phyloP scores from a whole-genome alignment of 1,140 invertebrate genomes.

The Triops longicaudatus region DNA sequence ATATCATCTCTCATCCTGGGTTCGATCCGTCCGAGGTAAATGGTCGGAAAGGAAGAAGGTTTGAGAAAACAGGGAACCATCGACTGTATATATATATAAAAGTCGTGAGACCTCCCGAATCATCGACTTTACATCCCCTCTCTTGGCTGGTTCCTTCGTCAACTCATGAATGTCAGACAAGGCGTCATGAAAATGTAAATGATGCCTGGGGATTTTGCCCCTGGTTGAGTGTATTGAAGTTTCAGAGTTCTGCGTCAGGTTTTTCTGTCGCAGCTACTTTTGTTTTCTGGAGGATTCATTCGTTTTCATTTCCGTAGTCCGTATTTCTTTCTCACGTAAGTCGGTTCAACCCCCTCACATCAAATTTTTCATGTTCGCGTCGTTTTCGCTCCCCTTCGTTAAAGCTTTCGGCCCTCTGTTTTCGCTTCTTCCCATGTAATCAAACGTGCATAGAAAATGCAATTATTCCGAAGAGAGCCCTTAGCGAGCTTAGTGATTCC shows the following conservation, averaged over 20 bases:
- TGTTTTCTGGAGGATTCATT: not conserved
- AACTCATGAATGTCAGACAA: slow-evolving; percentile 13
- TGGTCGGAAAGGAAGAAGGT: not conserved
- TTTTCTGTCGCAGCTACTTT: not conserved
- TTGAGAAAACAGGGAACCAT: not conserved
- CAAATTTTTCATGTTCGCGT: not conserved
- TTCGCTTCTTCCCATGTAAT: not conserved
- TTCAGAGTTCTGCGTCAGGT: not conserved
- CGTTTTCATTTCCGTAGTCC: not conserved
- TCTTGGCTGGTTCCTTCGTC: not conserved
- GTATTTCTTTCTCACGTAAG: not conserved
- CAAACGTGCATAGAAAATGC: slow-evolving; percentile 8
- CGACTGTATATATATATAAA: not conserved
- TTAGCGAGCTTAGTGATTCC: not conserved
- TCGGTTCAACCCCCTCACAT: not conserved
- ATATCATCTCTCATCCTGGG: not conserved
- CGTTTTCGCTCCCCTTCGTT: not conserved
- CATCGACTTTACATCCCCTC: not conserved
- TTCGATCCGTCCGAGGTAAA: not conserved
- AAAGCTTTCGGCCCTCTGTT: not conserved
- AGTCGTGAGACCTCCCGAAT: not conserved
- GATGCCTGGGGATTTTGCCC: not conserved
- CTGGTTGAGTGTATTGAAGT: not conserved
- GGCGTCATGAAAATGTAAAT: slow-evolving; percentile 13
- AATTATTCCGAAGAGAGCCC: not conserved